Evolutionary conservation across 2,888 invertebrate genomes (phyloP).

Genomic region (Perdita meconis): DNA sequence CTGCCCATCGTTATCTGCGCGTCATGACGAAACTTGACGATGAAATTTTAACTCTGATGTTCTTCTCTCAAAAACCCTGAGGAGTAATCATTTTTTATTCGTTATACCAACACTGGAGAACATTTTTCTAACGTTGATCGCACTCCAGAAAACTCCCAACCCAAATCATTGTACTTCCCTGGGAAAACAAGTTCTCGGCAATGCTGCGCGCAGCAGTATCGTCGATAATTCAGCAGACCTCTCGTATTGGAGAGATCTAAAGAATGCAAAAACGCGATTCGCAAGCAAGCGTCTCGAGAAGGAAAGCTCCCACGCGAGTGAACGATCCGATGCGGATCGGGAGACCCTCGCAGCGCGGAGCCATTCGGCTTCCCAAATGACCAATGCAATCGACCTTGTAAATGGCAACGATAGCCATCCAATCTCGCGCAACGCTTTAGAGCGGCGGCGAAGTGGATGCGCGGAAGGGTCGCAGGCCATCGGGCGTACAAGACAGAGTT

Average conservation of each 20-base stretch:
- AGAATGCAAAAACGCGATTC: slow-evolving; percentile 44
- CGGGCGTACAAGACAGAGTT: slow-evolving; percentile 23
- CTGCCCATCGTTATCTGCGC: too few relatives aligned
- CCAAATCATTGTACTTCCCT: slow-evolving; percentile 1
- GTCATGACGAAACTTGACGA: too few relatives aligned
- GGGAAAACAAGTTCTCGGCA: neutral
- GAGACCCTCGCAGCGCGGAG: slow-evolving; percentile 6
- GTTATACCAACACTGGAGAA: too few relatives aligned
- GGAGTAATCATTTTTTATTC: too few relatives aligned
- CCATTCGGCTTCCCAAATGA: slow-evolving; percentile 62
- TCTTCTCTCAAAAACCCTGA: too few relatives aligned
- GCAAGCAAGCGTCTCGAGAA: neutral
- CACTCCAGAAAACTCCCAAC: slow-evolving; percentile 4
- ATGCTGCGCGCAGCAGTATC: neutral
- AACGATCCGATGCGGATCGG: slow-evolving; percentile 7
- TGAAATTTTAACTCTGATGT: too few relatives aligned
- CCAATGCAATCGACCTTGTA: slow-evolving; percentile 70
- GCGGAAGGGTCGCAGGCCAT: slow-evolving; percentile 48
- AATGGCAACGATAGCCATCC: slow-evolving; percentile 72
- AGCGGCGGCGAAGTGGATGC: slow-evolving; percentile 66
- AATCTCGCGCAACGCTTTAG: slow-evolving; percentile 65
- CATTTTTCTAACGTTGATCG: too few relatives aligned
- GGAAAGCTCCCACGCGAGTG: slow-evolving; percentile 2
- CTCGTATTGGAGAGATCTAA: slow-evolving; percentile 5
- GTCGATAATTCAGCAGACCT: slow-evolving; percentile 25